Conservation (phyloP, 2,113 vertebrate genomes). For the Epinephelus fuscoguttatus region DNA sequence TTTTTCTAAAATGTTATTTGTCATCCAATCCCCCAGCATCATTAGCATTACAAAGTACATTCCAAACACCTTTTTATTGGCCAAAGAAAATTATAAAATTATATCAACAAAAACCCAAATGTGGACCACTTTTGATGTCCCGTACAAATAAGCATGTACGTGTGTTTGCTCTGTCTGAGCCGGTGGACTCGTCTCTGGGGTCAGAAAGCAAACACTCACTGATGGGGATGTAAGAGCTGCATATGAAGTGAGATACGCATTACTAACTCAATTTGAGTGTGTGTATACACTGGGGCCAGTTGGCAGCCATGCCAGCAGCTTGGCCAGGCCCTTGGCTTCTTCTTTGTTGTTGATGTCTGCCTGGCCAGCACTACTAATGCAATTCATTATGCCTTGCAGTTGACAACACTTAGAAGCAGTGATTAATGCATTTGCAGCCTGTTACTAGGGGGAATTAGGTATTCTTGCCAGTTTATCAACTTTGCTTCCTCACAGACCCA, state of each 20-base stretch:
- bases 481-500: slow-evolving; percentile 24
- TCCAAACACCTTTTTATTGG: slow-evolving; percentile 9
- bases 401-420: slow-evolving; percentile 62
- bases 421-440: slow-evolving; percentile 68
- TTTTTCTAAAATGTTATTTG: slow-evolving; percentile 22
- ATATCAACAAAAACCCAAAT: not conserved
- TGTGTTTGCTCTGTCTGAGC: slow-evolving; percentile 23
- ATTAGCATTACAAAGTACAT: slow-evolving; percentile 10
- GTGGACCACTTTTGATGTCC: not conserved
- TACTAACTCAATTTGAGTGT: slow-evolving; percentile 60
- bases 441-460: slow-evolving; percentile 33
- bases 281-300: slow-evolving; percentile 44
- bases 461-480: slow-evolving; percentile 60
- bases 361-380: slow-evolving; percentile 60
- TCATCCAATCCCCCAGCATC: slow-evolving; percentile 1
- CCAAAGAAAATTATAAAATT: not conserved
- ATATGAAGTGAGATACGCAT: slow-evolving; percentile 60
- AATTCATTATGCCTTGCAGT: slow-evolving; percentile 66
- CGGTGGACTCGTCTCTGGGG: slow-evolving; percentile 21
- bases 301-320: slow-evolving; percentile 67
- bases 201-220: slow-evolving; percentile 52
- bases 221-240: slow-evolving; percentile 64
- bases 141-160: not conserved
- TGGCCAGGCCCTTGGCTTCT: slow-evolving; percentile 55
- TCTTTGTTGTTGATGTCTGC: slow-evolving; percentile 67